Evolutionary conservation across 2,113 vertebrate genomes (phyloP), one percentile per base, ranked within the genome.

Genomic region (Paradisaea rubra): DNA sequence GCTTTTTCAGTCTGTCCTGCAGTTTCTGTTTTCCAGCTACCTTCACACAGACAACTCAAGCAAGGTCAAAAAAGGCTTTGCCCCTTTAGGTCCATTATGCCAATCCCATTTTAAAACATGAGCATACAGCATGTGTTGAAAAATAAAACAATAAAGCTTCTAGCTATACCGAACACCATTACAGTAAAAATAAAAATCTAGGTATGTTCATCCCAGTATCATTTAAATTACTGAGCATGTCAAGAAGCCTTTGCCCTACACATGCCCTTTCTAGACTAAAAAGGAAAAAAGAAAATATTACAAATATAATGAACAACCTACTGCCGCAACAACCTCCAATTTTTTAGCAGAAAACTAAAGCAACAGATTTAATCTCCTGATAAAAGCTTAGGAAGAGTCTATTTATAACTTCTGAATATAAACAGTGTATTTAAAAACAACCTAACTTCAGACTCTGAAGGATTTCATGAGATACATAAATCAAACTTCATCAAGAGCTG

Each of bases 61-160:
- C 49, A 96, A 95, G 65, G 90, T 97, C 92, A 94, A 94, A 91
- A 84, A 79, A 92, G 45, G 45, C 52, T 95, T 87, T 88, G 35
- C 57, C 76, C 41, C 86, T 89, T 89, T 78, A 91, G 42, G 76
- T 92, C 53, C 66, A 33, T 72, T 42, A 77, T 39, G 57, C 61
- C 86, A 89, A 52, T 28, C 28, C 31, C 47, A 73, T 74, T 85
- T 61, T 68, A 88, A 93, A 93, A 80, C 12, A n/a, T 2, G 2
- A 77, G 12, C 57, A 57, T 13, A 68, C 21, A 57, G 49, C n/a
- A 52, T 7, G 9, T 37, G 41, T 14, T 86, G 61, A 91, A 76
- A 94, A 94, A 83, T 30, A 44, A 96, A 69, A 77, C 45, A 11
- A 79, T 66, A 86, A 47, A 3, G 11, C 30, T 59, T 49, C 23